Evolutionary conservation across 2,888 invertebrate species (phyloP), one percentile per base, ranked within the genome.

Genomic region (Dascillus cervinus): DNA sequence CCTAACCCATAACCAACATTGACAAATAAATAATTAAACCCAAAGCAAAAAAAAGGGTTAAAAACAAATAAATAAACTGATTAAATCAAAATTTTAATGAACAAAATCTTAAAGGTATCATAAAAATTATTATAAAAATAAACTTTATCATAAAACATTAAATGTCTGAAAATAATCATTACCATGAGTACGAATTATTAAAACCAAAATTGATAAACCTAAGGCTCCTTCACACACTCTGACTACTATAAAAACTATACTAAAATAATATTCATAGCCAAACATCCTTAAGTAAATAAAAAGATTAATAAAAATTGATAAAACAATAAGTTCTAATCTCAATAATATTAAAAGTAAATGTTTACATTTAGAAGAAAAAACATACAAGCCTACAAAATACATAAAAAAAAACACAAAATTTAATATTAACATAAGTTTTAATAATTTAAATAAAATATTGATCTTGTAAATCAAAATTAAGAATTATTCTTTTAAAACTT

Each of bases 381-480:
- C 64, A 50, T 71, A 56, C 59, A 69, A 59, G 0, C 71, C 71
- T 34, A 66, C 37, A 56, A 72, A 51, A 69, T 64, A 67, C 54
- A 72, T 67, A 61, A 68, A 46, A 64, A 62, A 65, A 44, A 56
- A 67, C 57, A 57, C 62, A 55, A 48, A 69, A 48, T 41, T 66
- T 39, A 55, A 60, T 49, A 66, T 64, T 57, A 65, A 46, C 67
- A 73, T 70, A 69, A 63, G 69, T 68, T 72, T 73, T 73, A 71
- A 74, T 75, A 77, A 69, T 76, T 75, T 74, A 75, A 70, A 49
- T 48, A 75, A 75, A 77, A 76, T 66, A 70, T 71, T 74, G 73
- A 70, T 77, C 70, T 77, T 77, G 75, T 78, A 77, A 77, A 73
- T 52, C 73, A 75, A 73, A 70, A 66, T 63, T 72, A 73, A 70